Conservation (phyloP, 2,113 vertebrate genomes). For the Cinclus mexicanus region DNA sequence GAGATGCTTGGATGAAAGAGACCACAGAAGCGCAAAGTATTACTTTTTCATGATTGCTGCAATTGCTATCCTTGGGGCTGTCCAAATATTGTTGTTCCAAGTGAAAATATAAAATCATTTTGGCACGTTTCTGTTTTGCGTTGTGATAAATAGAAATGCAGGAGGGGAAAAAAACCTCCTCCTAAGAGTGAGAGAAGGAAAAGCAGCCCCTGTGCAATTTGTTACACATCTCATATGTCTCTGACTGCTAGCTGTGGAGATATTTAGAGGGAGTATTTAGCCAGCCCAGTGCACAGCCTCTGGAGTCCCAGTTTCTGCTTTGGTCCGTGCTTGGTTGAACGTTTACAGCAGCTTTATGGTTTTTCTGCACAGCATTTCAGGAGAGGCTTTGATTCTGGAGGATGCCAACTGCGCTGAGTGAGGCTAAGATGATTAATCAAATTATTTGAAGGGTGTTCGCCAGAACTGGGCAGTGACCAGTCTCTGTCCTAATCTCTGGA, state of each 20-base stretch:
- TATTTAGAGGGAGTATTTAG: constrained; percentile 34
- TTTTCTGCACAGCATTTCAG: neutral
- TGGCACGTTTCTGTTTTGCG: neutral
- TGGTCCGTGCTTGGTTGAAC: constrained; percentile 54
- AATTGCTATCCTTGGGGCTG: constrained; percentile 16
- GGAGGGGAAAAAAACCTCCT: neutral
- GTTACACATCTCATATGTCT: constrained; percentile 48
- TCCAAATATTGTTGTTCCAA: constrained; percentile 41
- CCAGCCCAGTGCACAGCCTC: constrained; percentile 24
- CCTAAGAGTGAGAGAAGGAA: neutral
- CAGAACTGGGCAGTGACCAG: constrained; percentile 50
- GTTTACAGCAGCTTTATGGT: constrained; percentile 17
- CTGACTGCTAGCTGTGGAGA: constrained; percentile 35
- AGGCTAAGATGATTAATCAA: constrained; percentile 54
- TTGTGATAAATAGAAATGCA: constrained; percentile 38
- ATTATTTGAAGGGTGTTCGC: constrained; percentile 37
- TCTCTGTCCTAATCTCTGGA: constrained; percentile 27
- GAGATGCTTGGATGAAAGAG: constrained; percentile 29
- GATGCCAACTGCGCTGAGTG: constrained; percentile 14
- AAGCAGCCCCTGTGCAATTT: constrained; percentile 52
- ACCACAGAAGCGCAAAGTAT: constrained; percentile 16
- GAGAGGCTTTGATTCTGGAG: constrained; percentile 19
- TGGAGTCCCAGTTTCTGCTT: neutral
- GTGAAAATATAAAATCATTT: constrained; percentile 18
- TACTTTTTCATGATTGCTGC: constrained; percentile 55